A percentile compares a stretch with the other conserved stretches of the same genome.
Evolutionary conservation across 1,140 invertebrate species (phyloP).

Genomic region (Lasioglossum albipes): DNA sequence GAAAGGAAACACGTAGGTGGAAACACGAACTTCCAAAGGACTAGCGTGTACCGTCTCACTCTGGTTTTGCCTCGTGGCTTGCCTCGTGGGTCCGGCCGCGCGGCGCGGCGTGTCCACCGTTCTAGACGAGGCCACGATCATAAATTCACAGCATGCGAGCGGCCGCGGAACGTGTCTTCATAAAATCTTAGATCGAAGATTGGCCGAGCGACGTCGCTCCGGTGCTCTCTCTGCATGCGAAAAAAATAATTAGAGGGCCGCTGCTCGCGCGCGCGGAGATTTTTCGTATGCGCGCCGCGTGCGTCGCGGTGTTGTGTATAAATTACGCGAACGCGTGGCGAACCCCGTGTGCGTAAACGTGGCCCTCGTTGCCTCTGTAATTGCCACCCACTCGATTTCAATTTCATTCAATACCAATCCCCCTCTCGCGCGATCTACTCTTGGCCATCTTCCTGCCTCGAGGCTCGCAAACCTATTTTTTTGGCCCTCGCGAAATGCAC

Average conservation of each 20-base stretch:
- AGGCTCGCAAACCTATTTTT: too few species aligned
- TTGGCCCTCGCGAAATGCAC: too few species aligned
- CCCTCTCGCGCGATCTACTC: not conserved
- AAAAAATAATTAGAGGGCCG: conserved; percentile 59
- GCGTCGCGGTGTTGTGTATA: conserved; percentile 43
- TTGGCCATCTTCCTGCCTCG: not conserved
- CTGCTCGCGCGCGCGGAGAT: conserved; percentile 21
- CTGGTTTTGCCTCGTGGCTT: conserved; percentile 1
- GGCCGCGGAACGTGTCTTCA: conserved; percentile 57
- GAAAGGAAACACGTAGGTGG: conserved; percentile 57
- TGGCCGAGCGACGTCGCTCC: conserved; percentile 33
- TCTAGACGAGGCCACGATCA: conserved; percentile 48
- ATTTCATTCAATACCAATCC: conserved; percentile 1
- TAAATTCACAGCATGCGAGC: conserved; percentile 67
- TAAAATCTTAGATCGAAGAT: conserved; percentile 67
- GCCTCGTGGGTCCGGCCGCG: not conserved
- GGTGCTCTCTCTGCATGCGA: conserved; percentile 33
- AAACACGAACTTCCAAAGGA: conserved; percentile 60
- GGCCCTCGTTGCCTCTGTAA: conserved; percentile 14
- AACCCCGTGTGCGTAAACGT: conserved; percentile 13
- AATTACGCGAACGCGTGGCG: conserved; percentile 38
- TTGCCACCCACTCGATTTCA: conserved; percentile 27
- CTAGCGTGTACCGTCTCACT: conserved; percentile 16
- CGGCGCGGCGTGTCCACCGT: conserved; percentile 32
- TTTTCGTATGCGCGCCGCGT: conserved; percentile 20